Conservation (phyloP, 2,888 invertebrate species). For the Melitaea athalia region DNA sequence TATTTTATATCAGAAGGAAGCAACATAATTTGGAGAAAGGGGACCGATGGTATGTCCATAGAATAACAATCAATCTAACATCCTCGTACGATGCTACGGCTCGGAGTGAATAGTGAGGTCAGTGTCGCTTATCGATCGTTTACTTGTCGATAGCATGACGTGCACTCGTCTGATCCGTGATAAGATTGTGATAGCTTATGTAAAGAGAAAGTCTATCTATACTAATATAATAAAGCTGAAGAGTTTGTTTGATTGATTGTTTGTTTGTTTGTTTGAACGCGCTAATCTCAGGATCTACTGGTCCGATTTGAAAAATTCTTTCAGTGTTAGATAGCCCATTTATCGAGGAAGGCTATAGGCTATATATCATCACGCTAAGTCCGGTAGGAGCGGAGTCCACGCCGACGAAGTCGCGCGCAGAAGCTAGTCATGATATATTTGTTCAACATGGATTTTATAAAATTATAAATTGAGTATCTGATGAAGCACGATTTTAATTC, state of each 20-base stretch:
- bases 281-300: too few relatives aligned
- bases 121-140: conserved; percentile 29
- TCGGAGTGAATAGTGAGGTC: conserved; percentile 33
- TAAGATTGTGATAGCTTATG: conserved; percentile 27
- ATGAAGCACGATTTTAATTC: not conserved
- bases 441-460: conserved; percentile 5
- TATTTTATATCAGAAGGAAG: conserved; percentile 32
- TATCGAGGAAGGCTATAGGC: too few relatives aligned
- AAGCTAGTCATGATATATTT: not conserved
- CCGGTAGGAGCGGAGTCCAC: too few relatives aligned
- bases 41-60: conserved; percentile 52
- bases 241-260: too few relatives aligned
- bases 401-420: too few relatives aligned
- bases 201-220: conserved; percentile 32
- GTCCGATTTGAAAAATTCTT: too few relatives aligned
- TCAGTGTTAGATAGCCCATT: too few relatives aligned
- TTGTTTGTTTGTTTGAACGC: too few relatives aligned
- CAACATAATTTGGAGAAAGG: conserved; percentile 62
- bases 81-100: conserved; percentile 53
- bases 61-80: conserved; percentile 70
- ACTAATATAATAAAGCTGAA: too few relatives aligned
- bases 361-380: too few relatives aligned
- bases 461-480: not conserved
- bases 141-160: conserved; percentile 22
- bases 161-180: conserved; percentile 28